A percentile compares a stretch with the other conserved stretches of the same genome.
These are phyloP conservation scores for Troilus luridus DNA, from an alignment of 2,888 invertebrate genomes.

Conservation along the genomic window DNA sequence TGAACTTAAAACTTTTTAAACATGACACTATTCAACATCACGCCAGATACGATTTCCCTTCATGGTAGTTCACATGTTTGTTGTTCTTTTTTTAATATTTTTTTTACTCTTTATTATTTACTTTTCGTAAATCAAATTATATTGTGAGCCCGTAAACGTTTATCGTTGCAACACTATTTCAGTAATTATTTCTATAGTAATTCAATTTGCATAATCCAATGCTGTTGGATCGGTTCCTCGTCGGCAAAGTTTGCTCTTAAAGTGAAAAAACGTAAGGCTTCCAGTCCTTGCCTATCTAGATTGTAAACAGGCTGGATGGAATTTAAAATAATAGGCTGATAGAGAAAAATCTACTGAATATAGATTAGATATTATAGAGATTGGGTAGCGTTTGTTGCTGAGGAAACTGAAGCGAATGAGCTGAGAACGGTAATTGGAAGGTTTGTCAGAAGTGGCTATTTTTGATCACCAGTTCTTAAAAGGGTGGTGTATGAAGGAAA, in stretches of 20 bases:
- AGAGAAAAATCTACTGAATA: slow-evolving; percentile 6
- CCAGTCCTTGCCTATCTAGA: slow-evolving; percentile 2
- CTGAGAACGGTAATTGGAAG: neutral
- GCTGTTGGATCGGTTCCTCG: neutral
- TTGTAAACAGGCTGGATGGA: slow-evolving; percentile 29
- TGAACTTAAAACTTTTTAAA: neutral
- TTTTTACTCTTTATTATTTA: neutral
- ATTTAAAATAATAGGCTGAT: slow-evolving; percentile 3
- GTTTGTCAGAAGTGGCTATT: neutral
- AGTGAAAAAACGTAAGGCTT: neutral
- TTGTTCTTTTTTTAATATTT: neutral
- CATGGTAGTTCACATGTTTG: neutral
- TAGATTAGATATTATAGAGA: slow-evolving; percentile 36
- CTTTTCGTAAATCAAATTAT: neutral
- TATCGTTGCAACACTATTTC: neutral
- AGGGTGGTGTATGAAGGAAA: neutral
- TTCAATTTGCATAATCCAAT: neutral
- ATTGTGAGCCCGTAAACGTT: neutral
- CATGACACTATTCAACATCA: neutral
- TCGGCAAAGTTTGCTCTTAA: neutral
- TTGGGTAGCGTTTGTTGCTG: neutral
- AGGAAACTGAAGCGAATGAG: neutral
- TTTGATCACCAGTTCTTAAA: neutral
- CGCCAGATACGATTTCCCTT: neutral
- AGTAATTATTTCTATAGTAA: neutral